A percentile compares a stretch with the other conserved stretches of the same genome.
phyloP scores from a whole-genome alignment of 2,797 vertebrate genomes.

The Babyrousa celebensis region DNA sequence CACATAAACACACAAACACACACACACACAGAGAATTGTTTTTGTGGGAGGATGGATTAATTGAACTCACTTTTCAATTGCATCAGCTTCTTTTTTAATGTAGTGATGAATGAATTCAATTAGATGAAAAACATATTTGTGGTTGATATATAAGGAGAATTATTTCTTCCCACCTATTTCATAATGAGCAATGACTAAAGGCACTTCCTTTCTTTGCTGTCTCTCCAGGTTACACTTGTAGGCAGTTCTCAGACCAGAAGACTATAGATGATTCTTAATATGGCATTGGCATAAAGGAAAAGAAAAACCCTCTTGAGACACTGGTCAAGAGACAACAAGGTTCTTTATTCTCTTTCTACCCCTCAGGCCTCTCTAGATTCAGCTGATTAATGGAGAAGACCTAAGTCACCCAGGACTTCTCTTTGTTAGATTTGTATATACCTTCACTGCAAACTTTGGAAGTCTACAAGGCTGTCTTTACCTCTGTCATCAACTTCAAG shows the following conservation, averaged over 20 bases:
- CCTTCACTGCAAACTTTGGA: not conserved
- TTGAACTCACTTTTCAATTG: conserved; percentile 54
- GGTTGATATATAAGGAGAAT: not conserved
- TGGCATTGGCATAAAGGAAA: conserved; percentile 4
- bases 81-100: conserved; percentile 50
- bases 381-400: not conserved
- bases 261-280: not conserved
- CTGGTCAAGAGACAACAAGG: not conserved
- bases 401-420: not conserved
- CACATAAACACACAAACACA: not conserved
- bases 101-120: conserved; percentile 38
- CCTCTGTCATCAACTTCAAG: not conserved
- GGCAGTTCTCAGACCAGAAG: not conserved
- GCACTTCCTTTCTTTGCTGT: conserved; percentile 21
- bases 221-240: not conserved
- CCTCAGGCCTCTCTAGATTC: not conserved
- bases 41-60: conserved; percentile 36
- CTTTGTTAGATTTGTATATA: not conserved
- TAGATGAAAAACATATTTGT: conserved; percentile 32
- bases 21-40: not conserved
- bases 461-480: not conserved
- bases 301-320: not conserved
- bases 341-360: not conserved
- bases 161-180: conserved; percentile 35
- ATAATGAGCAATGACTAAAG: not conserved